Percentiles rank a stretch among this genome's conserved stretches.
phyloP scores from a whole-genome alignment of 2,113 vertebrate species.

The Pelecanoides urinatrix region DNA sequence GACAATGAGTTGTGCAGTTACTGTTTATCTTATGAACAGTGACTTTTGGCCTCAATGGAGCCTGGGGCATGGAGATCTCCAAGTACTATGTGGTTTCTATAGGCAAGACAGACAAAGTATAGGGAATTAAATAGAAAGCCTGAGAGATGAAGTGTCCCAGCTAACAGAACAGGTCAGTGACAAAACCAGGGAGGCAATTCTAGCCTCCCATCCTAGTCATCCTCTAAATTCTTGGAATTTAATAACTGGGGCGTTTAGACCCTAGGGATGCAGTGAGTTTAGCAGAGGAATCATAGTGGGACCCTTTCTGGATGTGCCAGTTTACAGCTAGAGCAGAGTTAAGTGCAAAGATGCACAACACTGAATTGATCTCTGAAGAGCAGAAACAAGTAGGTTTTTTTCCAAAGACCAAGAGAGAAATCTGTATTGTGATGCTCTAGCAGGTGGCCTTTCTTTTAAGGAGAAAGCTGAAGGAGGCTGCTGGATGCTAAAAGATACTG shows the following conservation, averaged over 20 bases:
- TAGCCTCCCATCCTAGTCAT: not conserved
- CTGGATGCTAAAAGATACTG: not conserved
- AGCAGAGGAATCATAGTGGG: not conserved
- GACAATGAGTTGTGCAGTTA: not conserved
- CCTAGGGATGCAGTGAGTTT: not conserved
- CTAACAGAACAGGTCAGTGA: not conserved
- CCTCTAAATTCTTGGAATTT: not conserved
- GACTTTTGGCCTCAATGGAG: not conserved
- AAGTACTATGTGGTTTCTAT: not conserved
- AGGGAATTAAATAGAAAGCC: not conserved
- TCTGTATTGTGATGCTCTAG: not conserved
- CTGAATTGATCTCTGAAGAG: not conserved
- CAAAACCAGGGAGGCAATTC: not conserved
- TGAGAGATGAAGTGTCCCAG: not conserved
- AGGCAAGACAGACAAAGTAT: not conserved
- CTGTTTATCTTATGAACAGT: not conserved
- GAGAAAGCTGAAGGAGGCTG: not conserved
- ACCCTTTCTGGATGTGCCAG: not conserved
- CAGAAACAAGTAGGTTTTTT: not conserved
- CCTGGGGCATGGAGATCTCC: not conserved
- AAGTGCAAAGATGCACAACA: not conserved
- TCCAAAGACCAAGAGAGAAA: not conserved
- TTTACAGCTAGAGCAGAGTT: not conserved
- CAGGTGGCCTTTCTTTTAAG: constrained; percentile 12
- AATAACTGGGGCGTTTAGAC: not conserved